Evolutionary conservation across 2,113 vertebrate species (phyloP), one percentile per base, ranked within the genome.

Genomic region (Pangasianodon gigas): DNA sequence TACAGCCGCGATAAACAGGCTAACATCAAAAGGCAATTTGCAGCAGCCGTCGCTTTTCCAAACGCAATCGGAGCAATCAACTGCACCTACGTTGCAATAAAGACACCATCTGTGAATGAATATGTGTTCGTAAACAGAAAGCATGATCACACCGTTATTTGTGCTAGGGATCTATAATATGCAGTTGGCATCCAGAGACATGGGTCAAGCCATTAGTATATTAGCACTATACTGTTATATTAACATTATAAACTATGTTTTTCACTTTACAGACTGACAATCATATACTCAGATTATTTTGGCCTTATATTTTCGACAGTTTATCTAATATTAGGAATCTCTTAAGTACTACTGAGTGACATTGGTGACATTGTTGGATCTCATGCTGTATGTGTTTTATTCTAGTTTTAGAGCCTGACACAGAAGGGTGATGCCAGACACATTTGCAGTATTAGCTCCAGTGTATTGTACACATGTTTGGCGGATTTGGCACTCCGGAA

Each of bases 51-150:
- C n/a, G 6, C 41, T 84, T 80, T 83, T 84, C 56, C 82, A 29
- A 84, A 84, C 46, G 24, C 37, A 62, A 84, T 84, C 11, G 7
- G 37, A 62, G 82, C 41, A 84, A 84, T 84, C 56, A 84, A 7
- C 56, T 84, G 37, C 56, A 84, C 56, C 82, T 84, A 58, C n/a
- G 52, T 21, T 83, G 81, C 81, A 83, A 58, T 58, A 58, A 83
- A 41, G 52, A 58, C 52, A 21, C 52, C 32, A 83, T 46, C 37
- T 84, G 37, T 62, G 82, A 84, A 84, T 26, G 37, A 62, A 62
- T 60, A 84, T 62, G 56, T 62, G 37, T 62, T 84, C 21, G 1
- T 84, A 46, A 62, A 62, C 29, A 62, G 21, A 62, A 84, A 24
- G 56, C 56, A 62, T 62, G 46, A 84, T 84, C 56, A 46, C 56